Percentiles rank a stretch among this genome's conserved stretches.
phyloP scores from a whole-genome alignment of 2,113 vertebrate species.

The Pelvicachromis taeniatus region DNA sequence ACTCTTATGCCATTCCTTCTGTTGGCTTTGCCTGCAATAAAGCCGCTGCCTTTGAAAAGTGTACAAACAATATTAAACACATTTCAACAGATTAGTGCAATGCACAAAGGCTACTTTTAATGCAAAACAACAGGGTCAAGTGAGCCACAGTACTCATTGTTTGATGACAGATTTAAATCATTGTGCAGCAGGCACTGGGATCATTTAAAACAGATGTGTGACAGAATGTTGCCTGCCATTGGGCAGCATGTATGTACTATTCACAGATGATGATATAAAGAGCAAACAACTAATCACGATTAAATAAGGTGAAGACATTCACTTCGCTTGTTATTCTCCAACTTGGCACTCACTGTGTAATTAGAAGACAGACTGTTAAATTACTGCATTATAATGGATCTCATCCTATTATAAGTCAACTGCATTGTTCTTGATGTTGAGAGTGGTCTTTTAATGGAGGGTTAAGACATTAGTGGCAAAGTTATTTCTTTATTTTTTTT shows the following conservation, averaged over 20 bases:
- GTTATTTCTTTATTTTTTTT: background rate
- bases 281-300: background rate
- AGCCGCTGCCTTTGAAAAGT: conserved; percentile 68
- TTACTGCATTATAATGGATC: background rate
- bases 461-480: background rate
- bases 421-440: background rate
- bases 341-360: background rate
- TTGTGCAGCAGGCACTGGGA: background rate
- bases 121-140: conserved; percentile 53
- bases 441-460: background rate
- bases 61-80: conserved; percentile 77
- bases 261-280: background rate
- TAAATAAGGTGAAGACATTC: background rate
- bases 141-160: conserved; percentile 4
- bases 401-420: background rate
- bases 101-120: conserved; percentile 38
- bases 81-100: conserved; percentile 68
- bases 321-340: background rate
- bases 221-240: conserved; percentile 4
- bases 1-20: conserved; percentile 70
- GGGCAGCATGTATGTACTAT: background rate
- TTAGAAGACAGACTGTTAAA: background rate
- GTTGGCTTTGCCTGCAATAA: conserved; percentile 73
- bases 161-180: conserved; percentile 21
- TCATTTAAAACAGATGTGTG: conserved; percentile 10